Evolutionary conservation across 2,113 vertebrate genomes (phyloP), one percentile per base, ranked within the genome.

Genomic region (human): DNA sequence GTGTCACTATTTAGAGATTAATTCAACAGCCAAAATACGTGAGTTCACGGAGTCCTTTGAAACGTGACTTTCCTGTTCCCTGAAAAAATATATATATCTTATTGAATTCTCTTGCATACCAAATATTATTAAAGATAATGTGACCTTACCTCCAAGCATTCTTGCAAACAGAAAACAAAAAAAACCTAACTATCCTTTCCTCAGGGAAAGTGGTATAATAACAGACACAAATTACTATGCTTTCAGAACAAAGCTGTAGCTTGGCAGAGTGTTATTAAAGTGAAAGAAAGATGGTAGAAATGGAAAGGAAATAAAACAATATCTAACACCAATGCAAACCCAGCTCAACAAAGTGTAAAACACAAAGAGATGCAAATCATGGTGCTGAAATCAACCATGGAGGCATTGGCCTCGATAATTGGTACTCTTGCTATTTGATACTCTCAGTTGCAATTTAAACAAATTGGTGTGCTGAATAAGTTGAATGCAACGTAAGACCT

Each of bases 91-190:
- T 79, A 89, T 82, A 76, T n/a, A 94, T 94, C 55, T 86, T 94
- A 93, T 64, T 94, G 66, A 95, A 93, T 93, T 96, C 18, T 6
- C 30, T 78, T 97, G 70, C 50, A 93, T 90, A 87, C 11, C 48
- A 96, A 96, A 91, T 97, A 94, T 90, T 97, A 90, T 89, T 70
- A 17, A 94, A 78, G 7, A 40, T 94, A 91, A 48, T 61, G 45
- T 94, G 45, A 94, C 30, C 23, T 83, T 89, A 93, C 32, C 40
- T 97, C n/a, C 18, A 97, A 90, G 66, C 43, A 89, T 73, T 87
- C 52, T 92, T 38, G 12, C 22, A 78, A 70, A 64, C 38, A 35
- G 14, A 23, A n/a, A 64, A 3, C 79, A 92, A 76, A 66, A 18
- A 35, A 76, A 94, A 66, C 61, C 4, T 45, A 64, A 73, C 22